phyloP scores from a whole-genome alignment of 2,888 invertebrate species.

The Chorisops tibialis region DNA sequence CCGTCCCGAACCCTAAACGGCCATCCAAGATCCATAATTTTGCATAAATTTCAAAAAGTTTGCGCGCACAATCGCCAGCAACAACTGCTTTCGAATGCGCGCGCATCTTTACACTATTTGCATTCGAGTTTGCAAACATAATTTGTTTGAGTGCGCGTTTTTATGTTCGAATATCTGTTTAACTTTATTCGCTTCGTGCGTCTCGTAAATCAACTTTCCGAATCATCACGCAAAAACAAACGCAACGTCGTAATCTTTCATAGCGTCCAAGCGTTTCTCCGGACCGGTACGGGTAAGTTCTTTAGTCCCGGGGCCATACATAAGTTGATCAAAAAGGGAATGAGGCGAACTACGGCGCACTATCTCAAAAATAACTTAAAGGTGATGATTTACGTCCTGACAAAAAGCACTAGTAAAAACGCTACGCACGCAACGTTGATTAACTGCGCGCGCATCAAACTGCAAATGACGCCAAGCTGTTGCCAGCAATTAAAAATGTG shows the following conservation, averaged over 20 bases:
- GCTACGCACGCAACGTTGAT: slow-evolving; percentile 30
- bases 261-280: neutral
- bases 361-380: slow-evolving; percentile 16
- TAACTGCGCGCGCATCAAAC: slow-evolving; percentile 30
- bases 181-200: neutral
- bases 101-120: neutral
- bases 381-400: slow-evolving; percentile 29
- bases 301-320: neutral
- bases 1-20: slow-evolving; percentile 1
- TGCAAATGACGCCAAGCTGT: slow-evolving; percentile 29
- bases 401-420: slow-evolving; percentile 23
- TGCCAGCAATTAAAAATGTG: slow-evolving; percentile 31
- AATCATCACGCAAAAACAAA: slow-evolving; percentile 25
- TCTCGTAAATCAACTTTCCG: slow-evolving; percentile 27
- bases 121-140: slow-evolving; percentile 12
- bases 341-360: too few species aligned
- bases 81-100: neutral
- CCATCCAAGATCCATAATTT: slow-evolving; percentile 15
- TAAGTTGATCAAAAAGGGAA: too few species aligned
- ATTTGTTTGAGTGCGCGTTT: slow-evolving; percentile 27
- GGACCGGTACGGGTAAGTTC: neutral
- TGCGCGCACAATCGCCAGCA: neutral
- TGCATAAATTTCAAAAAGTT: slow-evolving; percentile 16
- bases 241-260: slow-evolving; percentile 1
- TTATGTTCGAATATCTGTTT: slow-evolving; percentile 19